Evolutionary conservation across 2,888 invertebrate species (phyloP).

Genomic region (Sycophila texana): DNA sequence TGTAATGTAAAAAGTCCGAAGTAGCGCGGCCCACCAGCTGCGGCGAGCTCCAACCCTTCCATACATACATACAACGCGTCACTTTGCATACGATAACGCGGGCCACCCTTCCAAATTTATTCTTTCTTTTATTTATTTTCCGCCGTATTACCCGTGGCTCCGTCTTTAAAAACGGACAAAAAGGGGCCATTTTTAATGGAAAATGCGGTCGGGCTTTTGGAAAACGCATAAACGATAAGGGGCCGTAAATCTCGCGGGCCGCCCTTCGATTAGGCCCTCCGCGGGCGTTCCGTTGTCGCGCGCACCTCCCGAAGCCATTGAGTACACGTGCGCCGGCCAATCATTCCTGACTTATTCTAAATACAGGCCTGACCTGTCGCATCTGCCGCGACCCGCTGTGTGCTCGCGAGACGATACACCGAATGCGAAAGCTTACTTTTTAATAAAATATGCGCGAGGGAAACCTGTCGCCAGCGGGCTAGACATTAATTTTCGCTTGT

Average conservation of each 20-base stretch:
- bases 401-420: too few species aligned
- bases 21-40: not conserved
- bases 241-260: constrained; percentile 18
- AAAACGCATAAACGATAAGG: not conserved
- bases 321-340: constrained; percentile 70
- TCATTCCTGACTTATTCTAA: constrained; percentile 74
- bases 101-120: not conserved
- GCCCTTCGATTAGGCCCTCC: constrained; percentile 21
- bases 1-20: constrained; percentile 24
- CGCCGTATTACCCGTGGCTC: not conserved
- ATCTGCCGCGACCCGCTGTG: too few species aligned
- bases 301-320: constrained; percentile 67
- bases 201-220: not conserved
- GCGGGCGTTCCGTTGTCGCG: constrained; percentile 63
- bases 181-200: constrained; percentile 14
- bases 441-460: too few species aligned
- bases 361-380: constrained; percentile 57
- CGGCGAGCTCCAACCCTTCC: not conserved
- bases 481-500: not conserved
- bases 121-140: not conserved
- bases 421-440: too few species aligned
- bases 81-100: constrained; percentile 37
- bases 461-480: too few species aligned
- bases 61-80: constrained; percentile 35
- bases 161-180: too few species aligned